Conservation (phyloP, 2,888 invertebrate species). For the Leucozona laternaria region DNA sequence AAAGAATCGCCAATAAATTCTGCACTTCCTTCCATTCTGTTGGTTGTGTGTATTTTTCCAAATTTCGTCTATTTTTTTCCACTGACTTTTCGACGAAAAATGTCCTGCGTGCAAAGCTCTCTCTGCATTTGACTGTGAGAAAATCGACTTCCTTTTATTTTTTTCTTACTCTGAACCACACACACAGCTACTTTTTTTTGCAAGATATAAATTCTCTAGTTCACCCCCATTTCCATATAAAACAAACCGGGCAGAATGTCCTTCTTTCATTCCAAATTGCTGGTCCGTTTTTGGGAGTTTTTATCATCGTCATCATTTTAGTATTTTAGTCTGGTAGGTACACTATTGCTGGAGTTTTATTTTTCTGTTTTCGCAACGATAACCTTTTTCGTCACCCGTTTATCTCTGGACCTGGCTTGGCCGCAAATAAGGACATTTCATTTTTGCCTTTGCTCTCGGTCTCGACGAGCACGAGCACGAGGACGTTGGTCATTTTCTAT, state of each 20-base stretch:
- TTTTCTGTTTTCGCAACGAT: conserved; percentile 41
- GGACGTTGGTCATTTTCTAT: conserved; percentile 48
- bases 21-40: conserved; percentile 52
- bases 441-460: conserved; percentile 4
- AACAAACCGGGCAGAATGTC: conserved; percentile 1
- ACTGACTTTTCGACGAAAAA: conserved; percentile 15
- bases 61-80: neutral
- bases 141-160: conserved; percentile 49
- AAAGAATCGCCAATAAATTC: conserved; percentile 71
- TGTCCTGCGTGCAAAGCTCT: conserved; percentile 40
- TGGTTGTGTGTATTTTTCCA: conserved; percentile 2
- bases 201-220: conserved; percentile 26
- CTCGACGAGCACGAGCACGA: too few species aligned
- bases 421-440: conserved; percentile 46
- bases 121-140: conserved; percentile 53
- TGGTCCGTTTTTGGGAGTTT: conserved; percentile 6
- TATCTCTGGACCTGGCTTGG: conserved; percentile 51
- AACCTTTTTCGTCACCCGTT: conserved; percentile 71
- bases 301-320: conserved; percentile 49
- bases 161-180: neutral
- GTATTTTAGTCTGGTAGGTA: conserved; percentile 5
- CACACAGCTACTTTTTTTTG: conserved; percentile 9
- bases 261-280: conserved; percentile 41
- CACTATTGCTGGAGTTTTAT: conserved; percentile 2
- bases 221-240: conserved; percentile 29